A percentile compares a stretch with the other conserved stretches of the same genome.
Evolutionary conservation across 2,888 invertebrate genomes (phyloP).

Genomic region (Apeira syringaria): DNA sequence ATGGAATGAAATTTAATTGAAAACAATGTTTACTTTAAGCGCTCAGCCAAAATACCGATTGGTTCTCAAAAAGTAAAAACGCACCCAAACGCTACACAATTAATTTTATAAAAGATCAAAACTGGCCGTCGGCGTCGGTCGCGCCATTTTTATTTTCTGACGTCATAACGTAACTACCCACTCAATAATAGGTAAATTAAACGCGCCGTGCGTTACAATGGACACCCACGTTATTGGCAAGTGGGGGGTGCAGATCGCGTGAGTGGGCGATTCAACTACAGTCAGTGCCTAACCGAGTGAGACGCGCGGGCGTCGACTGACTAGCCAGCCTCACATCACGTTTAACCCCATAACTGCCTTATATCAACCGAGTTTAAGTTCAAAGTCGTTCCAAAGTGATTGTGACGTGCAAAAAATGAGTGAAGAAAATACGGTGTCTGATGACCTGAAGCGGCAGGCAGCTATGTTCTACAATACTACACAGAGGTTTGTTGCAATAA

Average conservation of each 20-base stretch:
- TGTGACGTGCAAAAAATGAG: slow-evolving; percentile 44
- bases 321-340: slow-evolving; percentile 56
- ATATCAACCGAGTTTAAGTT: slow-evolving; percentile 24
- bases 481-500: slow-evolving; percentile 61
- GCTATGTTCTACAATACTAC: slow-evolving; percentile 78
- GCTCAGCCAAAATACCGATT: too few relatives aligned
- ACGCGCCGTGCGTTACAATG: slow-evolving; percentile 45
- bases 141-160: too few relatives aligned
- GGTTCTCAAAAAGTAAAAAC: too few relatives aligned
- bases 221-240: slow-evolving; percentile 37
- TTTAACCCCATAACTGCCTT: slow-evolving; percentile 38
- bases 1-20: too few relatives aligned
- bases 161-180: background rate
- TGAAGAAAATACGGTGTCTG: slow-evolving; percentile 68
- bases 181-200: slow-evolving; percentile 7
- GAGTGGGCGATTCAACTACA: slow-evolving; percentile 56
- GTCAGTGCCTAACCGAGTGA: slow-evolving; percentile 48
- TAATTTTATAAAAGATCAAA: too few relatives aligned
- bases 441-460: slow-evolving; percentile 74
- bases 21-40: too few relatives aligned
- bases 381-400: background rate
- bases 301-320: slow-evolving; percentile 75
- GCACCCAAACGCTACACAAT: too few relatives aligned
- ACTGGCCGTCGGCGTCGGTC: too few relatives aligned
- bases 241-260: slow-evolving; percentile 64